Evolutionary conservation across 2,888 invertebrate species (phyloP), one percentile per base, ranked within the genome.

Genomic region (Diarsia mendica): DNA sequence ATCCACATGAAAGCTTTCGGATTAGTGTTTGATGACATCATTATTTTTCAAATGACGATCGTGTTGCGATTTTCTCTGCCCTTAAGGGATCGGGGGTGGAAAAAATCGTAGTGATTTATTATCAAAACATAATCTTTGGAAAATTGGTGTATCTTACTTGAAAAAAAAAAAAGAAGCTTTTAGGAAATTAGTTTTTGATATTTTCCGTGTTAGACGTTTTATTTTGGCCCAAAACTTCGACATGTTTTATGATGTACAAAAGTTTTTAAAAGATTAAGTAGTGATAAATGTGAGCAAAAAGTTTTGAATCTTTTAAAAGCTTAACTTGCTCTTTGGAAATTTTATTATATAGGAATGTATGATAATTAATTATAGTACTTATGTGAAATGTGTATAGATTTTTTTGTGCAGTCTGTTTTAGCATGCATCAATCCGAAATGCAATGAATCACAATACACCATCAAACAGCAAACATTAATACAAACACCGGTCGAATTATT

Each of bases 21-120:
- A 96, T 96, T 96, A 96, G 96, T 95, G 95, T 96, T 96, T 96
- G 96, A 96, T 96, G 96, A 96, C 95, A 93, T 96, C 96, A 96
- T 96, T 96, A 96, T 96, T 96, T 95, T 93, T 91, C 93, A 92
- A 82, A 96, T 94, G 94, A 94, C 94, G 92, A 94, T 96, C 94
- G 93, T 92, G 95, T 96, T 92, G 94, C 95, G 92, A 95, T 95
- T 94, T 92, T 93, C 91, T 91, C 86, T 85, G 90, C 92, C 90
- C 92, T 90, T 88, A 82, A 87, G 93, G 93, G 92, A 91, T 83
- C 81, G 82, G 89, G 90, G 91, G 87, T 85, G 85, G 87, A 89
- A 89, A 89, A 89, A 87, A 88, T 86, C 83, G 87, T 88, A 80
- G 91, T 94, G 95, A 96, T 96, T 96, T 95, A 95, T 95, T 87